Percentiles rank a stretch among this genome's conserved stretches.
phyloP scores from a whole-genome alignment of 2,888 invertebrate species.

The Hypomecis punctinalis region DNA sequence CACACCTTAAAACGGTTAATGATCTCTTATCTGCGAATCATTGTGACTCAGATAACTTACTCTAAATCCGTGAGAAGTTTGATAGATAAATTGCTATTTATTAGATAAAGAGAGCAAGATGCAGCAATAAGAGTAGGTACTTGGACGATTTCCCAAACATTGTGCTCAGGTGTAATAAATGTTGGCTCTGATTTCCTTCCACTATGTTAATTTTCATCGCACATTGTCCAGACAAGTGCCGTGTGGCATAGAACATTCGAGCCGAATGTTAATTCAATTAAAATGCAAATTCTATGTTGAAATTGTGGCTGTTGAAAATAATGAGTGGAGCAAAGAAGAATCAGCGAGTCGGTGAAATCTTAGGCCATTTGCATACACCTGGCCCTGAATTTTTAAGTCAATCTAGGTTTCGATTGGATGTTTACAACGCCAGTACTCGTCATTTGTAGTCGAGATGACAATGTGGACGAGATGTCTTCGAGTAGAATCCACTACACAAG shows the following conservation, averaged over 20 bases:
- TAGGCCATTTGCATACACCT: constrained; percentile 62
- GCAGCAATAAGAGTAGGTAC: not conserved
- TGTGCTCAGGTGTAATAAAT: not conserved
- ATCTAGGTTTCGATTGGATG: too few relatives aligned
- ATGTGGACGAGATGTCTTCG: too few relatives aligned
- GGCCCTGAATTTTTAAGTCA: constrained; percentile 25
- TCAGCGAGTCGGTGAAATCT: constrained; percentile 61
- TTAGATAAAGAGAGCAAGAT: not conserved
- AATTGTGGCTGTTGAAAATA: constrained; percentile 57
- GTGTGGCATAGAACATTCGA: constrained; percentile 29
- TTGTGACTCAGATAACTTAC: not conserved
- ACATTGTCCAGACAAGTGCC: constrained; percentile 12
- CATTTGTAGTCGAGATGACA: too few relatives aligned
- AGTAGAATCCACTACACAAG: too few relatives aligned
- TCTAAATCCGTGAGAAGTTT: not conserved
- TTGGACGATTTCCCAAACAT: constrained; percentile 9
- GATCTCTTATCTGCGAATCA: constrained; percentile 4
- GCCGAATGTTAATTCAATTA: constrained; percentile 62
- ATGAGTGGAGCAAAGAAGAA: constrained; percentile 55
- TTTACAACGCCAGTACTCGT: too few relatives aligned
- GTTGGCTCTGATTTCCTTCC: constrained; percentile 10
- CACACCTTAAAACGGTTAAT: constrained; percentile 10
- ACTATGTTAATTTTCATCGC: constrained; percentile 13
- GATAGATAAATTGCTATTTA: not conserved
- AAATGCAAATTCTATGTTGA: constrained; percentile 67